Evolutionary conservation across 2,888 invertebrate genomes (phyloP), one percentile per base, ranked within the genome.

Genomic region (Dioctria rufipes): DNA sequence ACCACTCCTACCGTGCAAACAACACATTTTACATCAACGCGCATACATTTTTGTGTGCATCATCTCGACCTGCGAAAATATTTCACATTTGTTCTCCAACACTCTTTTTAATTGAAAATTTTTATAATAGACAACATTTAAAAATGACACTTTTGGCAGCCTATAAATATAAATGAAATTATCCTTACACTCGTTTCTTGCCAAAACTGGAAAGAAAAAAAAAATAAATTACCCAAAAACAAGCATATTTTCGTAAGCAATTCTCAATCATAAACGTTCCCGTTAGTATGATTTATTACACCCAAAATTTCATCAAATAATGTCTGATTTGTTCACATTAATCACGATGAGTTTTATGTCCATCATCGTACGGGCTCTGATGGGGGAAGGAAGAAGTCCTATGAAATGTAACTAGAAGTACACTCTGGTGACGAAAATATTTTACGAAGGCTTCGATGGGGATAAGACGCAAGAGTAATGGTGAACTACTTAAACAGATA

Each of bases 401-500:
- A 49, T 11, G 5, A 51, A 51, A 51, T 69, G 2, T 25, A 25
- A 25, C 69, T 51, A 39, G 37, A 9, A 69, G 69, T 54, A 25
- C 25, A 25, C 49, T 69, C 49, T 11, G 69, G 51, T 49, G 69
- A 69, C 69, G 49, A 69, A 69, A 69, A 69, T 69, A 69, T 69
- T 37, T 39, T 25, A 5, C 40, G 69, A 54, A 69, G 69, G 69
- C 49, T 69, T 3, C 69, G 49, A 39, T 51, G 49, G 69, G 69
- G 51, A 69, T 69, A 69, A 54, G 51, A 69, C 69, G 69, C 39
- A 51, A 51, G 69, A 69, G 51, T 69, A 69, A 69, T 69, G 69
- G 69, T 25, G 51, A 49, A 69, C 69, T 51, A 69, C 69, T 69
- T 69, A 69, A 69, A 69, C 69, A 69, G 51, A 69, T 51, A 69